Conservation (phyloP, 2,888 invertebrate genomes). For the Lasioglossum pauxillum region DNA sequence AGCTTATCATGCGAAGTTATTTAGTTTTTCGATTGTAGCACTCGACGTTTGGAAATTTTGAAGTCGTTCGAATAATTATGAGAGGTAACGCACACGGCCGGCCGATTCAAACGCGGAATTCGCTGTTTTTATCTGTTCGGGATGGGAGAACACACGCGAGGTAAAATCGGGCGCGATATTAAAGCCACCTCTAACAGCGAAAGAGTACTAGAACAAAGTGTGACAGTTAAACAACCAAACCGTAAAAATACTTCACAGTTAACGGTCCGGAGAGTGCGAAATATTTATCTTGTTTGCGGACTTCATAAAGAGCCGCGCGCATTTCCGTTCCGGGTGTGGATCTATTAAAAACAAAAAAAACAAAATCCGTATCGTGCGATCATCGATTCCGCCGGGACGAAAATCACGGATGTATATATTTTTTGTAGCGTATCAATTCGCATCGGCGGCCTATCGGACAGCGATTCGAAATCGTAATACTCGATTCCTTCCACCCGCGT, state of each 20-base stretch:
- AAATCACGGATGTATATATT: neutral
- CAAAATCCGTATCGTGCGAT: neutral
- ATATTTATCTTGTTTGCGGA: conserved; percentile 21
- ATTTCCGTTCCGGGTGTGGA: neutral
- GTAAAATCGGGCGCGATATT: conserved; percentile 9
- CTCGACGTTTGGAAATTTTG: neutral
- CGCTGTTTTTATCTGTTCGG: conserved; percentile 14
- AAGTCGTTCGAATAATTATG: conserved; percentile 12
- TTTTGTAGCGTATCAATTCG: conserved; percentile 13
- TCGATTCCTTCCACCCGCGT: neutral
- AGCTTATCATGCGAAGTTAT: neutral
- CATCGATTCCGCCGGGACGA: neutral
- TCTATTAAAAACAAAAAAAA: neutral
- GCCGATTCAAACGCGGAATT: neutral
- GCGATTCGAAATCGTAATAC: neutral
- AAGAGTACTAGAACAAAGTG: conserved; percentile 14
- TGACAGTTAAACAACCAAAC: neutral
- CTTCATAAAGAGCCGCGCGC: neutral
- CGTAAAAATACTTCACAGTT: neutral
- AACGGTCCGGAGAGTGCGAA: neutral
- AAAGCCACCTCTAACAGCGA: conserved; percentile 1
- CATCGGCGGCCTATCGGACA: neutral
- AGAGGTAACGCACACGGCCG: neutral
- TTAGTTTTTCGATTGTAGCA: neutral
- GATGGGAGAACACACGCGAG: neutral